phyloP scores from a whole-genome alignment of 2,113 vertebrate species.

The Eupsittula cactorum region DNA sequence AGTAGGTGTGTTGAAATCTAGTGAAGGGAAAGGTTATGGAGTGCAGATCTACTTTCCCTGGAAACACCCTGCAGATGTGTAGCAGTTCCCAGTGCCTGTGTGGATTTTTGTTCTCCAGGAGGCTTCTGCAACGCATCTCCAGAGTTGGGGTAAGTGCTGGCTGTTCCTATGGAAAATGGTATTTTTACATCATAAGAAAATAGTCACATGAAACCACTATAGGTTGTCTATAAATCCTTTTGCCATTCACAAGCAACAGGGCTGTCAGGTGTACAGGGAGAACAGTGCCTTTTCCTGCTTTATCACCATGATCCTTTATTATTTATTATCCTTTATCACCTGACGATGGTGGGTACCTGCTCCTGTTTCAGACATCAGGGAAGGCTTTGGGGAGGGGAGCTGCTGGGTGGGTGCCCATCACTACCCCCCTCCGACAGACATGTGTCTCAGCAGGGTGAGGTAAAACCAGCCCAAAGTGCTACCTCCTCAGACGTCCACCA shows the following conservation, averaged over 20 bases:
- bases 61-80: not conserved
- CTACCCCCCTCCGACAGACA: not conserved
- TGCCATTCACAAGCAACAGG: not conserved
- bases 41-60: not conserved
- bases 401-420: not conserved
- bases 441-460: not conserved
- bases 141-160: constrained; percentile 45
- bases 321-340: not conserved
- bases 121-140: not conserved
- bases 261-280: fast-evolving
- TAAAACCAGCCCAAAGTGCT: not conserved
- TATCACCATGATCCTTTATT: not conserved
- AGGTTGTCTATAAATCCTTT: constrained; percentile 29
- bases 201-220: constrained; percentile 6
- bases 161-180: constrained; percentile 60
- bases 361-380: not conserved
- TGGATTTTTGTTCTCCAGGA: not conserved
- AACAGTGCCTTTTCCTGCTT: not conserved
- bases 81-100: fast-evolving
- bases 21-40: not conserved
- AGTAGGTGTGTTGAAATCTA: not conserved
- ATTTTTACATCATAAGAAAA: constrained; percentile 60
- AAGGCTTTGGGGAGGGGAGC: not conserved
- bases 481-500: not conserved
- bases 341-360: not conserved